Conservation (phyloP, 2,113 vertebrate species). For the Heterochromis multidens region DNA sequence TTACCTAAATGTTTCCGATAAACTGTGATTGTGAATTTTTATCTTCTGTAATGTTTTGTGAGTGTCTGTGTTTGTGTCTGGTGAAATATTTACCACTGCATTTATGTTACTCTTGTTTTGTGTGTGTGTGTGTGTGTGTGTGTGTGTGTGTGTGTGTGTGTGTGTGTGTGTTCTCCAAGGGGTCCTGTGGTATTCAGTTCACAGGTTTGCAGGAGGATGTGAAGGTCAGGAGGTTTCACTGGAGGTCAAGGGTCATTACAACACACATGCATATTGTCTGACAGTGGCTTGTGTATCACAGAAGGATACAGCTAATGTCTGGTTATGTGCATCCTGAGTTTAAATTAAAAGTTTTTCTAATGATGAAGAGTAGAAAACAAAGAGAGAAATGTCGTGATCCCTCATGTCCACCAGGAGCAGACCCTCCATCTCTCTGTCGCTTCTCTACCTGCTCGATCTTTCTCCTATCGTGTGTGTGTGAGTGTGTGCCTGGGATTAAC, state of each 20-base stretch:
- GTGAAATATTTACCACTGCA: neutral
- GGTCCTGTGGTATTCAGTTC: neutral
- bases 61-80: neutral
- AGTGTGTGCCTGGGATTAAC: neutral
- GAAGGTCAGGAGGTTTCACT: conserved; percentile 27
- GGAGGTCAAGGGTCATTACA: conserved; percentile 29
- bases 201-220: conserved; percentile 30
- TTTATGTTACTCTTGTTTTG: neutral
- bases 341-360: neutral
- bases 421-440: rapidly evolving
- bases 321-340: neutral
- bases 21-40: neutral
- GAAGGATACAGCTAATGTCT: neutral
- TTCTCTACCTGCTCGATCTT: neutral
- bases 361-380: neutral
- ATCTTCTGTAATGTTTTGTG: neutral
- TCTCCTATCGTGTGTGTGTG: neutral
- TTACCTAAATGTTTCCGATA: neutral
- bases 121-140: neutral
- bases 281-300: neutral
- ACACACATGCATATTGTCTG: neutral
- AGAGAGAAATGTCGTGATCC: rapidly evolving
- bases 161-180: neutral
- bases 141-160: neutral
- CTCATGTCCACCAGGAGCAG: neutral